phyloP scores from a whole-genome alignment of 2,797 vertebrate genomes.

The Liparis tanakae region DNA sequence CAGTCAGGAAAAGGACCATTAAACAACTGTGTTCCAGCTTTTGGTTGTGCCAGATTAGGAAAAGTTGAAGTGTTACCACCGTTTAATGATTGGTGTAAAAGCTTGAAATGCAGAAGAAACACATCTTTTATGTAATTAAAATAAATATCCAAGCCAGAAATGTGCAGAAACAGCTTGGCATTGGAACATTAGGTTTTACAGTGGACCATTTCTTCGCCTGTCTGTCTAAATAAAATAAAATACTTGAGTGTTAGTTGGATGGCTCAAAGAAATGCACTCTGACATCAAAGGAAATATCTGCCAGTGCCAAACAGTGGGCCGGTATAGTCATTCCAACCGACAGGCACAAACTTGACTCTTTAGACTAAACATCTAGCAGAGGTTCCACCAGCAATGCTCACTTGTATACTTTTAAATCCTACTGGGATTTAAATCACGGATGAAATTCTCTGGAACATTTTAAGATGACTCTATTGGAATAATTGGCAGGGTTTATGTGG shows the following conservation, averaged over 20 bases:
- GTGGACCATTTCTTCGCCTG: constrained; percentile 38
- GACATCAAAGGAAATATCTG: constrained; percentile 69
- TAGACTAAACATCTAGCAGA: constrained; percentile 72
- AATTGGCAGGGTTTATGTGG: constrained; percentile 50
- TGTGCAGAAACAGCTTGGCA: constrained; percentile 20
- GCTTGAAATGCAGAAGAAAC: constrained; percentile 26
- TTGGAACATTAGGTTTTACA: constrained; percentile 44
- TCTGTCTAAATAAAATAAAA: constrained; percentile 60
- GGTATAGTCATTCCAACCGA: constrained; percentile 66
- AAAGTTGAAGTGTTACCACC: constrained; percentile 4
- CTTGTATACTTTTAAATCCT: constrained; percentile 62
- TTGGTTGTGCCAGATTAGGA: constrained; percentile 18
- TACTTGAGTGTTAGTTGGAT: constrained; percentile 64
- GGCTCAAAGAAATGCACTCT: constrained; percentile 48
- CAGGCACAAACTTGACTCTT: constrained; percentile 56
- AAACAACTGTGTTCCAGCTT: not conserved
- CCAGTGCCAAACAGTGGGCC: constrained; percentile 66
- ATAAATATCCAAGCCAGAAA: constrained; percentile 32
- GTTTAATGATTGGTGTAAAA: constrained; percentile 24
- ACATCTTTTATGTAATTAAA: constrained; percentile 30
- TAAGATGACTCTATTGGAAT: constrained; percentile 54
- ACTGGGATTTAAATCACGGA: constrained; percentile 54
- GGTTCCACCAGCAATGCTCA: constrained; percentile 49
- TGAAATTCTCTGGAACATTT: constrained; percentile 59
- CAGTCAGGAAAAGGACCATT: constrained; percentile 10